Conservation (phyloP, 2,113 vertebrate species). For the Notarius quadriscutis region DNA sequence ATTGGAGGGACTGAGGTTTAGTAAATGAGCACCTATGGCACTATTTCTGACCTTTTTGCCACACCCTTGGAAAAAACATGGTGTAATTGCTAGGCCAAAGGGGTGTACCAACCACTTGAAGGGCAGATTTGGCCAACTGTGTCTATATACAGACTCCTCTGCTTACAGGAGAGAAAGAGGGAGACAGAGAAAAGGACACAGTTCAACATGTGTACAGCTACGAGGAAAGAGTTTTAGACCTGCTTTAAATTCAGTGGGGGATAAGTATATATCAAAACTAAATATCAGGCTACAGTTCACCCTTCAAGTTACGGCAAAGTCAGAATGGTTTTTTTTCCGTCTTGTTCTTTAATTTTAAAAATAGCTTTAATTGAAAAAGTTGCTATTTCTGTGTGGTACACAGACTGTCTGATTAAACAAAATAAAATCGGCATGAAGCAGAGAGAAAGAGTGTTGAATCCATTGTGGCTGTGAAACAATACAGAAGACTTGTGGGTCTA, state of each 20-base stretch:
- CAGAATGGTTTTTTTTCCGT: background rate
- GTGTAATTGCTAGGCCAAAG: slow-evolving; percentile 67
- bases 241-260: background rate
- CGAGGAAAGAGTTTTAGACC: background rate
- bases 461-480: background rate
- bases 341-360: background rate
- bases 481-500: background rate
- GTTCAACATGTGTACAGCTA: slow-evolving; percentile 16
- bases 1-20: slow-evolving; percentile 62
- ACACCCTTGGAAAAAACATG: slow-evolving; percentile 66
- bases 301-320: background rate
- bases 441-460: background rate
- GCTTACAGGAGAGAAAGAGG: slow-evolving; percentile 42
- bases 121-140: slow-evolving; percentile 32
- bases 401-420: background rate
- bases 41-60: slow-evolving; percentile 63
- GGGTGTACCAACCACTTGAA: slow-evolving; percentile 68
- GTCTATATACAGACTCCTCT: slow-evolving; percentile 59
- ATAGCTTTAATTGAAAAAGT: background rate
- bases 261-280: background rate
- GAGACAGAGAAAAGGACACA: background rate
- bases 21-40: slow-evolving; percentile 66
- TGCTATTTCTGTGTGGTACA: background rate
- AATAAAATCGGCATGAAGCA: background rate
- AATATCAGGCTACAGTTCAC: background rate